Percentiles rank a stretch among this genome's conserved stretches.
These are phyloP conservation scores for Aphelocoma coerulescens DNA, from an alignment of 2,113 vertebrate genomes.

Conservation along the genomic window DNA sequence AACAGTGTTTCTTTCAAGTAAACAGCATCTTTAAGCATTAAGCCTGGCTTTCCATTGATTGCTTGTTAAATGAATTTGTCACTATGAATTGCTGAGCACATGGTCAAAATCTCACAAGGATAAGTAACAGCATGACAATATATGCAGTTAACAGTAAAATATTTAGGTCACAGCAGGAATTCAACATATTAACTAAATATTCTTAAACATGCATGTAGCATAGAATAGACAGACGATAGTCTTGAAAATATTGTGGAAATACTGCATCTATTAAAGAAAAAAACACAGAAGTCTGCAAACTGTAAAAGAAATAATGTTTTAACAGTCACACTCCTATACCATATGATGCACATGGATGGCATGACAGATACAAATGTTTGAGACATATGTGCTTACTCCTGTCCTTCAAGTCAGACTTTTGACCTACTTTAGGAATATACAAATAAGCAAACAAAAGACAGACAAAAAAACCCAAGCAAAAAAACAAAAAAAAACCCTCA, in stretches of 20 bases:
- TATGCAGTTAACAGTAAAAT: not conserved
- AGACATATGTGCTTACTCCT: slow-evolving; percentile 2
- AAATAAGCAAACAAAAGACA: not conserved
- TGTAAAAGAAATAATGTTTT: not conserved
- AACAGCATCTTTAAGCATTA: not conserved
- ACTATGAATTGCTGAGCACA: not conserved
- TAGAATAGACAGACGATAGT: slow-evolving; percentile 35
- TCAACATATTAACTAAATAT: not conserved
- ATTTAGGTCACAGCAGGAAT: slow-evolving; percentile 5
- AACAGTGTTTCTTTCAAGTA: slow-evolving; percentile 43
- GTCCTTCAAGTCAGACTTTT: slow-evolving; percentile 17
- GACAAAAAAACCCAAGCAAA: not conserved
- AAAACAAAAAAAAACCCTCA: not conserved
- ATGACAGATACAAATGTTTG: slow-evolving; percentile 28
- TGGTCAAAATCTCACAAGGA: not conserved
- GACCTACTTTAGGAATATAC: not conserved
- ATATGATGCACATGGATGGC: not conserved
- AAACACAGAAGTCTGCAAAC: not conserved
- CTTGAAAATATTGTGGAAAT: slow-evolving; percentile 28
- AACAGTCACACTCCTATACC: not conserved
- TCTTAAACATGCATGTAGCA: slow-evolving; percentile 24
- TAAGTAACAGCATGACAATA: not conserved
- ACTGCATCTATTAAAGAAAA: not conserved
- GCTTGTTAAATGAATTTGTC: slow-evolving; percentile 2
- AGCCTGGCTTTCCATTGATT: not conserved